Base-by-base conservation (phyloP, 2,888 invertebrate genomes). In the Drosophila robusta region DNA sequence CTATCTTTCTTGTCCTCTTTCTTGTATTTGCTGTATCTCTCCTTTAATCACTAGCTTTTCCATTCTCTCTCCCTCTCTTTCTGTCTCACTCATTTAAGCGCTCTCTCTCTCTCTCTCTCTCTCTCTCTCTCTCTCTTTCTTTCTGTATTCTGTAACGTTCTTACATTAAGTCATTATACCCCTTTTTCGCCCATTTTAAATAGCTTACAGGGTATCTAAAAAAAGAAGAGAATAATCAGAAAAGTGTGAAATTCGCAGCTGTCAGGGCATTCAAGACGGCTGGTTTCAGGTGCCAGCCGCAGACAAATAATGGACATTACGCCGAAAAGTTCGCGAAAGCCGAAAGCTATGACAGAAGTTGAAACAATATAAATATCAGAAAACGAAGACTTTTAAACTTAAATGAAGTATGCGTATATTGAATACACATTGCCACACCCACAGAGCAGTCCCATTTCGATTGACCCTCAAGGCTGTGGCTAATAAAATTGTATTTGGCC, bases 401-500 rank as follows among this genome's bases (percentile, higher is more conserved):
- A 29, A n/a, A 41, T 29, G 0, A 39, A 22, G 16, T 5, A 24
- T 11, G 38, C n/a, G 26, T n/a, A 14, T 1, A 47, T 8, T 32
- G 5, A 16, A 36, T 7, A n/a, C 12, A 12, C 4, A 24, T 3
- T 12, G 38, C 9, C 70, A 60, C 70, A 42, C 75, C 72, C 24
- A 12, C 0, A 18, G 29, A 12, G 11, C 24, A 26, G 32, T 14
- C n/a, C 38, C 29, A 45, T 32, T 49, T 58, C 41, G 12, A 49
- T 34, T 22, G n/a, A 36, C 8, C 6, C 22, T 51, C 68, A 77
- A 72, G 73, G 68, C 61, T 54, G 46, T 54, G 18, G 52, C 60
- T 64, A 77, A 75, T 77, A 32, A 50, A 52, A 32, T 45, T 44
- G 47, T 55, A 16, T 62, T 61, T 67, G 51, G 42, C 65, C 46